Conservation (phyloP, 2,113 vertebrate genomes). For the Lepidothrix coronata region DNA sequence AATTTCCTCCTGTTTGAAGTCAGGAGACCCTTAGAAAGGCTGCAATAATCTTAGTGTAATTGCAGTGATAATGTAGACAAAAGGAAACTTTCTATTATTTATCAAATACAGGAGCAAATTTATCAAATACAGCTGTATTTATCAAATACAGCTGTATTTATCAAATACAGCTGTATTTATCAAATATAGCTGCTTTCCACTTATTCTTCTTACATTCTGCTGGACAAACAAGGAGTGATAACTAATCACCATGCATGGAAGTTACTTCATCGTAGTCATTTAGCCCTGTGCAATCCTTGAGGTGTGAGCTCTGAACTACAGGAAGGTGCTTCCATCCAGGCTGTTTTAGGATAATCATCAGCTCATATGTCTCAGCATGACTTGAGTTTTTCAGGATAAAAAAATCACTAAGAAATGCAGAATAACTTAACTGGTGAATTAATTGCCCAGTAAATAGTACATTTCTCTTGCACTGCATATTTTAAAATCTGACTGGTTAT, state of each 20-base stretch:
- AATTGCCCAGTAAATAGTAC: background rate
- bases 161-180: background rate
- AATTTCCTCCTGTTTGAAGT: background rate
- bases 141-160: background rate
- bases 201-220: background rate
- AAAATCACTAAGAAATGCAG: background rate
- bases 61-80: background rate
- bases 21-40: background rate
- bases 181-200: background rate
- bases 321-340: background rate
- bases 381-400: background rate
- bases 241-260: background rate
- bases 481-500: background rate
- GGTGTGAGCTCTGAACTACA: background rate
- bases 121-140: background rate
- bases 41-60: background rate
- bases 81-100: background rate
- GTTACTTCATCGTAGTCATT: background rate
- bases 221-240: background rate
- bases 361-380: background rate
- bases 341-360: fast-evolving
- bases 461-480: background rate
- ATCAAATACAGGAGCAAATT: background rate
- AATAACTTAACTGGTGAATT: background rate
- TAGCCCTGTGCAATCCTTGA: background rate